Conservation (phyloP, 2,888 invertebrate species). For the Cylloceria caligata region DNA sequence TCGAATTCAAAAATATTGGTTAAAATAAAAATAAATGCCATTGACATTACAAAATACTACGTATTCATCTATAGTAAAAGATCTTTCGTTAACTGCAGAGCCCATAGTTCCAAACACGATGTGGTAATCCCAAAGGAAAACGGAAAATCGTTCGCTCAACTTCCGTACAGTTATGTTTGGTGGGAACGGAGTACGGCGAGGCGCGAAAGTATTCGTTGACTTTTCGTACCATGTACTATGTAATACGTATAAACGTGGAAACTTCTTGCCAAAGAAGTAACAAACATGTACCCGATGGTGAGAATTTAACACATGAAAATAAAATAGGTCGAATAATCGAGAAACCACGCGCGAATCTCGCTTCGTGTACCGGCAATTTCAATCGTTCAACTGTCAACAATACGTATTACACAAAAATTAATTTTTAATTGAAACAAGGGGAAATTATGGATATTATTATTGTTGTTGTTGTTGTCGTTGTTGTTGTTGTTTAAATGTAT, state of each 20-base stretch:
- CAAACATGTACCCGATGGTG: slow-evolving; percentile 1
- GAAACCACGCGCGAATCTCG: background rate
- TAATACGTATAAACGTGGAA: slow-evolving; percentile 12
- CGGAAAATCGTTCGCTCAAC: slow-evolving; percentile 37
- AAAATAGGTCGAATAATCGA: background rate
- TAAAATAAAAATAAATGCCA: too few species aligned
- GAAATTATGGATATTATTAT: background rate
- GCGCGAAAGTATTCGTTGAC: slow-evolving; percentile 27
- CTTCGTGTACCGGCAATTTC: background rate
- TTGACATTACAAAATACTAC: background rate
- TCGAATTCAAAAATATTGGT: too few species aligned
- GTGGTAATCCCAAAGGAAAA: slow-evolving; percentile 24
- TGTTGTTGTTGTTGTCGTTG: too few species aligned
- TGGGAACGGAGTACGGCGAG: background rate
- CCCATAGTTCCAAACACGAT: background rate
- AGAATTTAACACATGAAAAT: slow-evolving; percentile 27
- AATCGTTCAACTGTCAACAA: background rate
- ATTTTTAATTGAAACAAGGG: background rate
- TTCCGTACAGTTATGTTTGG: slow-evolving; percentile 8
- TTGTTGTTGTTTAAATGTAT: too few species aligned
- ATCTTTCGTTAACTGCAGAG: slow-evolving; percentile 15
- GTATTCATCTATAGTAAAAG: background rate
- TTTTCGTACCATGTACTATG: background rate
- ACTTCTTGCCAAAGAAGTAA: slow-evolving; percentile 15
- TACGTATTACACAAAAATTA: background rate